These are phyloP conservation scores for Andrena minutula DNA, from an alignment of 2,888 invertebrate species.

Conservation along the genomic window DNA sequence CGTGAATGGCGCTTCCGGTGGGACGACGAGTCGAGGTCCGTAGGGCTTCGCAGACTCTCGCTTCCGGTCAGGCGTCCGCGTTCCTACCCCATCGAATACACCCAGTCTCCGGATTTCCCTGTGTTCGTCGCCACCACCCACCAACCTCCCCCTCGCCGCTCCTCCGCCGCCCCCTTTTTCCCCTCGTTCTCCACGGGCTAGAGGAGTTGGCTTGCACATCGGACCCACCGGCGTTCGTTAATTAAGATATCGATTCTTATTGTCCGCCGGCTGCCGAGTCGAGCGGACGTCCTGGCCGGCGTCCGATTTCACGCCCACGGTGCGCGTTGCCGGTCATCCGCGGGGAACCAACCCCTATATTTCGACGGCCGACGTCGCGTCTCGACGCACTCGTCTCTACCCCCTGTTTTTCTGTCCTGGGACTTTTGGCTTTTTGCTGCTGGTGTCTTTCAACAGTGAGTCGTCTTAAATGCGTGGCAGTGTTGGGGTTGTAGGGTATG, in stretches of 20 bases:
- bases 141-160: slow-evolving; percentile 45
- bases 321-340: slow-evolving; percentile 68
- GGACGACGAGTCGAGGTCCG: slow-evolving; percentile 82
- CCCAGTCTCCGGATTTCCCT: slow-evolving; percentile 77
- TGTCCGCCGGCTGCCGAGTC: slow-evolving; percentile 77
- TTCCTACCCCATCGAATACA: slow-evolving; percentile 78
- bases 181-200: slow-evolving; percentile 57
- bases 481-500: no score
- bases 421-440: no score
- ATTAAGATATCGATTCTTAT: slow-evolving; percentile 85
- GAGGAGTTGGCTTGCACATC: slow-evolving; percentile 69
- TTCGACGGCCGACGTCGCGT: slow-evolving; percentile 31
- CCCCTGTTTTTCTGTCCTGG: not conserved
- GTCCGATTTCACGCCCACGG: slow-evolving; percentile 72
- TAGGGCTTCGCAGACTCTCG: slow-evolving; percentile 83
- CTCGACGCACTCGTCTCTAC: not conserved
- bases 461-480: no score
- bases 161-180: slow-evolving; percentile 50
- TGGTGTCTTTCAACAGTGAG: no score
- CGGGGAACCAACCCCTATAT: slow-evolving; percentile 57
- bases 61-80: slow-evolving; percentile 85
- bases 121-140: slow-evolving; percentile 48
- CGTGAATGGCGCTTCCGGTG: slow-evolving; percentile 85
- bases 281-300: slow-evolving; percentile 77
- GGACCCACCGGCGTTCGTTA: slow-evolving; percentile 80